A percentile compares a stretch with the other conserved stretches of the same genome.
Conservation (phyloP, 2,797 vertebrate genomes). For the Anabacerthia variegaticeps region DNA sequence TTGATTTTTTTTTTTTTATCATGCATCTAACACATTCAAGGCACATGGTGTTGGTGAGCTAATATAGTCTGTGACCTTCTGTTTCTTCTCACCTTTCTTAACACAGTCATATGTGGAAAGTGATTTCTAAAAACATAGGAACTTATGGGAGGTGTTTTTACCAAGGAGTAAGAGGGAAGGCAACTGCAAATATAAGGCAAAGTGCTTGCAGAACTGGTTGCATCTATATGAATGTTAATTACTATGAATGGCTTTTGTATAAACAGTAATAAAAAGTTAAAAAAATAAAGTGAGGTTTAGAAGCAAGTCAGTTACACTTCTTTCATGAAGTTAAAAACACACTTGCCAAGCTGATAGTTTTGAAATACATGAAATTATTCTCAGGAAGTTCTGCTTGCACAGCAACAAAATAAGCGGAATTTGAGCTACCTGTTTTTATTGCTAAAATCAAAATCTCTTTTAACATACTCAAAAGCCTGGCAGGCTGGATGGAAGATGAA, state of each 20-base stretch:
- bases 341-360: background rate
- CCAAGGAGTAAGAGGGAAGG: background rate
- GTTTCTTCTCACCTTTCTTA: background rate
- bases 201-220: background rate
- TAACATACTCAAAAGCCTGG: background rate
- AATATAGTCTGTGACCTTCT: background rate
- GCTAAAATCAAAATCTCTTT: constrained; percentile 26
- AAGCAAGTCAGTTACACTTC: background rate
- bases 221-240: background rate
- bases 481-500: constrained; percentile 16
- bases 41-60: background rate
- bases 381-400: background rate
- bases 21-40: background rate
- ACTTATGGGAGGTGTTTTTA: background rate
- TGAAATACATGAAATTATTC: background rate
- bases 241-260: background rate
- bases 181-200: background rate
- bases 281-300: background rate
- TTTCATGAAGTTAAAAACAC: background rate
- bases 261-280: background rate
- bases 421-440: background rate
- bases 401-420: background rate
- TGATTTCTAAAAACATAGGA: background rate
- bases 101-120: background rate
- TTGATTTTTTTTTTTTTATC: background rate